Base-by-base conservation (phyloP, 2,113 vertebrate species). In the Xiphorhynchus elegans region DNA sequence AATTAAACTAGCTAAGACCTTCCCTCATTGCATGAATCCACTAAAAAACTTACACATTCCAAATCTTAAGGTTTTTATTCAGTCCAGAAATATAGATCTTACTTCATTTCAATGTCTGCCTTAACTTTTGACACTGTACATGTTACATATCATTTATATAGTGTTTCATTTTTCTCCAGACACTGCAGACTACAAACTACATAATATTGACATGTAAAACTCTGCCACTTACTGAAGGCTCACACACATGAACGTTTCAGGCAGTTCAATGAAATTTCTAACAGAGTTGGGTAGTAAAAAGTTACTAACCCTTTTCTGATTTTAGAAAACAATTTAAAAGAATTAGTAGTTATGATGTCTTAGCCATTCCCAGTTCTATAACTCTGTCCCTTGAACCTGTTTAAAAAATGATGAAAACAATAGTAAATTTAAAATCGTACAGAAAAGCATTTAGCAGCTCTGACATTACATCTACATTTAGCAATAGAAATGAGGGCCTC, bases 301-400 rank as follows among this genome's bases (percentile, higher is more conserved):
- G 86, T 96, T 97, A 98, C 98, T 97, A 94, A 97, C 98, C 98
- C 98, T 97, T 88, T 97, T 97, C 95, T 96, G 96, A 97, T 92
- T 97, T 98, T 97, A 98, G 96, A 98, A 98, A 98, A 98, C 95
- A 97, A 96, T 97, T 97, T 95, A 97, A 98, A 97, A 98, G 96
- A 96, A 97, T 97, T 98, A 98, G 97, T 95, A 98, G 97, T 98
- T 97, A 98, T 97, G 96, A 97, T 98, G 98, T 98, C 97, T 97
- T 98, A 98, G 97, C 98, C 98, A 98, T 97, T 98, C 97, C 97
- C 98, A 98, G 98, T 98, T 98, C 97, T 98, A 95, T 98, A 98
- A 98, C 95, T 98, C 95, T 98, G 98, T 98, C 97, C 97, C 97
- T 98, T 97, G 98, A 98, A 98, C 98, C 98, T 98, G 98, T 98